Conservation (phyloP, 2,113 vertebrate genomes). For the Eclectus roratus region DNA sequence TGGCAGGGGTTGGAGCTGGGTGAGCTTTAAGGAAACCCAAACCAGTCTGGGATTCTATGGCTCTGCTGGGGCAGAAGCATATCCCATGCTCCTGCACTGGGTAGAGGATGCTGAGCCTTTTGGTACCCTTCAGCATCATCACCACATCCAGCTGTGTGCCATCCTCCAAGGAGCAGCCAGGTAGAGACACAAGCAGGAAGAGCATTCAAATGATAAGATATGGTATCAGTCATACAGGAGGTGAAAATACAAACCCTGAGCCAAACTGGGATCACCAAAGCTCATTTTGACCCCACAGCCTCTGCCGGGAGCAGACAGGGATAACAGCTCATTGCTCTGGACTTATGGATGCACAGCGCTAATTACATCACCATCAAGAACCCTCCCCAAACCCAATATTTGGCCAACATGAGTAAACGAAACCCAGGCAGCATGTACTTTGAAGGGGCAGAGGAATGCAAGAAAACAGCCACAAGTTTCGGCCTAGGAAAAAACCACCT, state of each 20-base stretch:
- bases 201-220: background rate
- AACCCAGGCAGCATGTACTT: background rate
- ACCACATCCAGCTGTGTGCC: background rate
- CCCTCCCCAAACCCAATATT: background rate
- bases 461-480: background rate
- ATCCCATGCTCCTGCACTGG: background rate
- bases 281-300: background rate
- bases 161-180: fast-evolving
- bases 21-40: background rate
- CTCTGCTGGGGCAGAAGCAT: background rate
- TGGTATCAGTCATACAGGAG: background rate
- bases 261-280: background rate
- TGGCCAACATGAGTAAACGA: background rate
- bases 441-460: background rate
- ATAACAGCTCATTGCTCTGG: slow-evolving; percentile 12
- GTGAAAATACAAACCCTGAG: background rate
- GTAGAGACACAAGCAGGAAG: background rate
- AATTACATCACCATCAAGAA: background rate
- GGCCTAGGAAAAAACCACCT: background rate
- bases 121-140: fast-evolving
- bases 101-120: background rate
- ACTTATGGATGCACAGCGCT: background rate
- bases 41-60: background rate
- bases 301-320: background rate
- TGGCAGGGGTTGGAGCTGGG: background rate